These are phyloP conservation scores for Clistopyga incitator DNA, from an alignment of 2,888 invertebrate species.

Conservation along the genomic window DNA sequence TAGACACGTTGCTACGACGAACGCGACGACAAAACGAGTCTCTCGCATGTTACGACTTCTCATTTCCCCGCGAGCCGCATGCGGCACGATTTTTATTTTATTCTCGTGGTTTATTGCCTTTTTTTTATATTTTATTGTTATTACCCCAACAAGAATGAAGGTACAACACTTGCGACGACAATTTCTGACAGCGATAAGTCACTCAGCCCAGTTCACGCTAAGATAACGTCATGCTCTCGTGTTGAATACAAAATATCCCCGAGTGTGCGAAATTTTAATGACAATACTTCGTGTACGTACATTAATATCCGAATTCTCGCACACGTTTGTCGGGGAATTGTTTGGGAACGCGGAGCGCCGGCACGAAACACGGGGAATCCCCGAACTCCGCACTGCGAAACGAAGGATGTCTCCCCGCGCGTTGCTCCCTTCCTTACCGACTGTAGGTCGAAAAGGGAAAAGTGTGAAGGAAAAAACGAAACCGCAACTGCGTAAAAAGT, in stretches of 20 bases:
- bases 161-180: constrained; percentile 3
- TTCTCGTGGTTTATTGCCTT: no score
- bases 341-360: no score
- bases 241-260: background rate
- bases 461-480: no score
- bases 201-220: constrained; percentile 30
- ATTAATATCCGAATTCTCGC: background rate
- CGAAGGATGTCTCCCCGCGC: no score
- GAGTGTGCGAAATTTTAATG: background rate
- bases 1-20: constrained; percentile 56
- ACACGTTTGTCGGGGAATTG: background rate
- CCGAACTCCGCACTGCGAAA: no score
- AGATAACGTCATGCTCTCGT: constrained; percentile 48
- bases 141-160: background rate
- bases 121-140: background rate
- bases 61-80: constrained; percentile 51
- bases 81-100: constrained; percentile 25
- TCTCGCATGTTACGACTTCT: constrained; percentile 60
- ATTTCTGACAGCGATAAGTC: background rate
- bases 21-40: constrained; percentile 49
- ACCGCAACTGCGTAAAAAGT: no score
- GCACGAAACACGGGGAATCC: no score
- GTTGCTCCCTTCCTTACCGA: no score
- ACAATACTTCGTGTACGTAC: background rate
- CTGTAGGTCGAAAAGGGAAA: no score